A percentile compares a stretch with the other conserved stretches of the same genome.
Conservation (phyloP, 2,113 vertebrate genomes). For the Otis tarda region DNA sequence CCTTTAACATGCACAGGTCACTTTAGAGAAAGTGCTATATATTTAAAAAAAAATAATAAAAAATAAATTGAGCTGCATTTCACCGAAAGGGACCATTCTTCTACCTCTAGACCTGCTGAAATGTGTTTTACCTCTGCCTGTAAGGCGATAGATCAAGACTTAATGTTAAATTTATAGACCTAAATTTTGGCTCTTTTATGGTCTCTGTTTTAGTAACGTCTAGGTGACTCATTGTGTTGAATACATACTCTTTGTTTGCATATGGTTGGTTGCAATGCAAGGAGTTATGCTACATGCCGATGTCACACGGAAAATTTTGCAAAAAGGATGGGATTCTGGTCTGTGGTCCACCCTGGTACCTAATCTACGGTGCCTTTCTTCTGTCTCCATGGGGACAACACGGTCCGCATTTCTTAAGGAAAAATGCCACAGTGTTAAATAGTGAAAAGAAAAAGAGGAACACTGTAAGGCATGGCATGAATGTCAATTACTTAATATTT, state of each 20-base stretch:
- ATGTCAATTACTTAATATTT: not conserved
- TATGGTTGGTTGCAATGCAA: rapidly evolving
- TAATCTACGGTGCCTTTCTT: rapidly evolving
- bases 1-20: not conserved
- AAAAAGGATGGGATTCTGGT: not conserved
- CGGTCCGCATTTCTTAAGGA: not conserved
- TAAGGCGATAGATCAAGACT: not conserved
- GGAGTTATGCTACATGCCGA: not conserved
- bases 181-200: not conserved
- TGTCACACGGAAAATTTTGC: not conserved
- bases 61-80: not conserved
- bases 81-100: not conserved
- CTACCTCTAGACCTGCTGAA: not conserved
- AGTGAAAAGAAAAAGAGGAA: not conserved
- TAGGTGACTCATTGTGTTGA: not conserved
- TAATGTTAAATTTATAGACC: not conserved
- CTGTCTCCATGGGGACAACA: not conserved
- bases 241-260: not conserved
- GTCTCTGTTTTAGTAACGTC: not conserved
- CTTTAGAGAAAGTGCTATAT: not conserved
- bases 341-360: rapidly evolving
- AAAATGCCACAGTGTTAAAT: not conserved
- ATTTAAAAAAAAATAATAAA: not conserved
- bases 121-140: not conserved
- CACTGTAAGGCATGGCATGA: not conserved